These are phyloP conservation scores for Artemia franciscana DNA, from an alignment of 1,140 invertebrate species.

Conservation along the genomic window DNA sequence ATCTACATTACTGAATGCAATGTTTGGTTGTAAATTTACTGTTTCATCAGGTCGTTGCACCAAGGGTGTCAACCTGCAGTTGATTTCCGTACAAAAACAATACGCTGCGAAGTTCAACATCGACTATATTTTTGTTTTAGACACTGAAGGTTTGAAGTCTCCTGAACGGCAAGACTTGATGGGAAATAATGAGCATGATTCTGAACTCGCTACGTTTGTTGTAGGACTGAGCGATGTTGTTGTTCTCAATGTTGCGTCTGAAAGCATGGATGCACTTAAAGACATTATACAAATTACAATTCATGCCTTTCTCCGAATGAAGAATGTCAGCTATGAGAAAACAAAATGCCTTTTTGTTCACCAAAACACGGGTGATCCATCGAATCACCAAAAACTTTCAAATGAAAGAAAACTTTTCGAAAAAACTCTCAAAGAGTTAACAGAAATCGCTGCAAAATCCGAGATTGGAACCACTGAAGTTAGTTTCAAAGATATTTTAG, in stretches of 20 bases:
- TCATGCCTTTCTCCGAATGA: neutral
- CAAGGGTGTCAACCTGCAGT: constrained; percentile 1
- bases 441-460: neutral
- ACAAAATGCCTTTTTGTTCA: neutral
- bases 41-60: neutral
- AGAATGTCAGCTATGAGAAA: neutral
- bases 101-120: neutral
- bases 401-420: neutral
- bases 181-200: neutral
- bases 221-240: neutral
- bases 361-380: neutral
- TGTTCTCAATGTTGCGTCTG: neutral
- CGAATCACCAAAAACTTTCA: neutral
- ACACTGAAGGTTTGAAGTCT: neutral
- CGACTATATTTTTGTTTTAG: neutral
- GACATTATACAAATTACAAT: neutral
- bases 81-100: neutral
- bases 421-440: neutral
- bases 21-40: neutral
- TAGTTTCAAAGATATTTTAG: neutral
- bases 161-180: neutral
- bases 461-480: neutral
- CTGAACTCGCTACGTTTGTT: neutral
- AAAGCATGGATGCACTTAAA: neutral
- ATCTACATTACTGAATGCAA: constrained; percentile 1